Percentiles rank a stretch among this genome's conserved stretches.
Conservation (phyloP, 2,888 invertebrate genomes). For the Candidula unifasciata region DNA sequence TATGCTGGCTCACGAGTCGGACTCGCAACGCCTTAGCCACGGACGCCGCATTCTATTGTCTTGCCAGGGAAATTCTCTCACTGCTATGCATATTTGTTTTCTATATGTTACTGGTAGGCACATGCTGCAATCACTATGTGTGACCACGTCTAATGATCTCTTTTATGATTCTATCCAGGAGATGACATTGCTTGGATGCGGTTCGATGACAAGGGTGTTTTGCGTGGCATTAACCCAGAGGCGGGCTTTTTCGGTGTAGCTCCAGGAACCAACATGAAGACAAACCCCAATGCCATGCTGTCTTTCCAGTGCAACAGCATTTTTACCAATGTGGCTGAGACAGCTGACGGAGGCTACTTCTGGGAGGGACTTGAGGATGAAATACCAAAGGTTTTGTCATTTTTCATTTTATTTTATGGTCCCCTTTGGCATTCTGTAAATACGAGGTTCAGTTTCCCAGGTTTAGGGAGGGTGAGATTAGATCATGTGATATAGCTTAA, state of each 20-base stretch:
- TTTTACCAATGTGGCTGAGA: constrained; percentile 97
- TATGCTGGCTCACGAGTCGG: too few species aligned
- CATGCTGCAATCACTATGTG: too few species aligned
- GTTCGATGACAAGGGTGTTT: constrained; percentile 82
- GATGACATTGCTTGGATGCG: constrained; percentile 96
- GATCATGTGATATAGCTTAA: too few species aligned
- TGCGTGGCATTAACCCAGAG: constrained; percentile 97
- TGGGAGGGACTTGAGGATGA: constrained; percentile 98
- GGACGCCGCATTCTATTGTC: too few species aligned
- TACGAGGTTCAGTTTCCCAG: too few species aligned
- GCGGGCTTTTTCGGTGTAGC: constrained; percentile 99
- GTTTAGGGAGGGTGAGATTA: too few species aligned
- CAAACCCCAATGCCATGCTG: constrained; percentile 97
- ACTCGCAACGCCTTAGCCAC: too few species aligned
- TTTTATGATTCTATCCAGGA: constrained; percentile 55
- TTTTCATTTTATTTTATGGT: neutral
- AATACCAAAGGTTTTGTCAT: constrained; percentile 60
- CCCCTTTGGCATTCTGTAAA: too few species aligned
- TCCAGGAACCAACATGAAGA: constrained; percentile 92
- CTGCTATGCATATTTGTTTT: too few species aligned
- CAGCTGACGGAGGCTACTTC: constrained; percentile 95
- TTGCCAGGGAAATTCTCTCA: too few species aligned
- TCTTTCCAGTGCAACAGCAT: constrained; percentile 93
- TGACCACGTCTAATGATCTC: too few species aligned
- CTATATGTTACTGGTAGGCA: too few species aligned